Percentiles rank a stretch among this genome's conserved stretches.
These are phyloP conservation scores for Aphidius ervi DNA, from an alignment of 1,140 invertebrate species.

Conservation along the genomic window DNA sequence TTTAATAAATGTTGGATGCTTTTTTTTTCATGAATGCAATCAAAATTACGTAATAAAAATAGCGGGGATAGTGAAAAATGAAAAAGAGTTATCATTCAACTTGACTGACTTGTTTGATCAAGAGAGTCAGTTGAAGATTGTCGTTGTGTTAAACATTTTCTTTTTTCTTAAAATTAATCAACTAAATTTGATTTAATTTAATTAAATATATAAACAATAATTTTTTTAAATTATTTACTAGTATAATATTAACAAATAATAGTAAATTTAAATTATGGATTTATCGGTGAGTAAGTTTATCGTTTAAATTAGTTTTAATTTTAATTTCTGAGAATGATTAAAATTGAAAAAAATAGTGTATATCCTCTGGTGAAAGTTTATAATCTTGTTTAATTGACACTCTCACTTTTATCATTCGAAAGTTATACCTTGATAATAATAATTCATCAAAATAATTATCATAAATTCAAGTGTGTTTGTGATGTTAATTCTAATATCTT, in stretches of 20 bases:
- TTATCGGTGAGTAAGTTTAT: slow-evolving; percentile 25
- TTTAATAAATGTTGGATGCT: too few species aligned
- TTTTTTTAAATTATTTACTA: background rate
- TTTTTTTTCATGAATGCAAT: too few species aligned
- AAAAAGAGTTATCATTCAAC: too few species aligned
- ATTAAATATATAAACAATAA: slow-evolving; percentile 8
- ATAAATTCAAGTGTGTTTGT: background rate
- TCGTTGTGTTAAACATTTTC: too few species aligned
- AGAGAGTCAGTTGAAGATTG: too few species aligned
- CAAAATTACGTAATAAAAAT: too few species aligned
- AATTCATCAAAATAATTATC: background rate
- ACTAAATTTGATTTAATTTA: background rate
- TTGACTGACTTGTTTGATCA: too few species aligned
- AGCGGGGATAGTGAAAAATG: too few species aligned
- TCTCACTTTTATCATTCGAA: background rate
- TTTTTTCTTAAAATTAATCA: too few species aligned
- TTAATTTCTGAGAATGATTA: background rate
- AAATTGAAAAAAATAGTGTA: background rate
- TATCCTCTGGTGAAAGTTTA: slow-evolving; percentile 11
- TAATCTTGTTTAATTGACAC: too few species aligned
- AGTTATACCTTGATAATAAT: background rate
- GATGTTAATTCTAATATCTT: too few species aligned
- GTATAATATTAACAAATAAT: background rate
- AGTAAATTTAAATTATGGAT: slow-evolving; percentile 20
- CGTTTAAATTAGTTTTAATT: background rate